Evolutionary conservation across 2,113 vertebrate genomes (phyloP).

Genomic region (Halichoeres trimaculatus): DNA sequence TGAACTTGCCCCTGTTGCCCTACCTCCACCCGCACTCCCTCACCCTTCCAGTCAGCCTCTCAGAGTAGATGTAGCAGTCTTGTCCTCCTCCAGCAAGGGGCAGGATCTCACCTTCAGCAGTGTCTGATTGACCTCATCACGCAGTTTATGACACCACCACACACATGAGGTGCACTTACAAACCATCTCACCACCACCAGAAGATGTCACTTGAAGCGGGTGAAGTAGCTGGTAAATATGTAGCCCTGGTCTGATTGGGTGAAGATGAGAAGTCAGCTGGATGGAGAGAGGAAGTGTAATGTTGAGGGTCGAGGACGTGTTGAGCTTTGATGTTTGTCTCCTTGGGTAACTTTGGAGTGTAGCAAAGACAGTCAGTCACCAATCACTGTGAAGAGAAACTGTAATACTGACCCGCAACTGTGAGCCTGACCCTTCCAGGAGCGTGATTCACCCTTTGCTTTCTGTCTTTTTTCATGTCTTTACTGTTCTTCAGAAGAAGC

Average conservation of each 20-base stretch:
- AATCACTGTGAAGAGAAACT: slow-evolving; percentile 86
- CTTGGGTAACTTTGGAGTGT: slow-evolving; percentile 60
- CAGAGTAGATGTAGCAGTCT: slow-evolving; percentile 79
- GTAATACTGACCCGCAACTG: slow-evolving; percentile 82
- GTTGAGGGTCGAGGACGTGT: slow-evolving; percentile 47
- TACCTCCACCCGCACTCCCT: slow-evolving; percentile 25
- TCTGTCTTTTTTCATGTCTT: slow-evolving; percentile 33
- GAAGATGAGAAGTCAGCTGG: slow-evolving; percentile 26
- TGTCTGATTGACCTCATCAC: slow-evolving; percentile 52
- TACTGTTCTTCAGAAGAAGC: slow-evolving; percentile 67
- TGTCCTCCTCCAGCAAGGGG: slow-evolving; percentile 48
- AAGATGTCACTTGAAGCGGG: slow-evolving; percentile 61
- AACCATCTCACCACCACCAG: slow-evolving; percentile 57
- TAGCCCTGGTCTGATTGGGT: slow-evolving; percentile 67
- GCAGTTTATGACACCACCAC: slow-evolving; percentile 43
- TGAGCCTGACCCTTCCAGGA: slow-evolving; percentile 72
- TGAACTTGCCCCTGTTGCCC: slow-evolving; percentile 11
- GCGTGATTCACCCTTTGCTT: slow-evolving; percentile 37
- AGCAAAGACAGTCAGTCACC: slow-evolving; percentile 75
- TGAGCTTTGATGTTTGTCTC: slow-evolving; percentile 74
- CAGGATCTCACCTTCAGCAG: slow-evolving; percentile 64
- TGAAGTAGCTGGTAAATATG: slow-evolving; percentile 61
- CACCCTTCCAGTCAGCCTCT: slow-evolving; percentile 54
- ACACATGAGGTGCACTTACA: slow-evolving; percentile 51
- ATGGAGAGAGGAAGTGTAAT: slow-evolving; percentile 4